Evolutionary conservation across 2,113 vertebrate species (phyloP).

Genomic region (Ailurus styani): DNA sequence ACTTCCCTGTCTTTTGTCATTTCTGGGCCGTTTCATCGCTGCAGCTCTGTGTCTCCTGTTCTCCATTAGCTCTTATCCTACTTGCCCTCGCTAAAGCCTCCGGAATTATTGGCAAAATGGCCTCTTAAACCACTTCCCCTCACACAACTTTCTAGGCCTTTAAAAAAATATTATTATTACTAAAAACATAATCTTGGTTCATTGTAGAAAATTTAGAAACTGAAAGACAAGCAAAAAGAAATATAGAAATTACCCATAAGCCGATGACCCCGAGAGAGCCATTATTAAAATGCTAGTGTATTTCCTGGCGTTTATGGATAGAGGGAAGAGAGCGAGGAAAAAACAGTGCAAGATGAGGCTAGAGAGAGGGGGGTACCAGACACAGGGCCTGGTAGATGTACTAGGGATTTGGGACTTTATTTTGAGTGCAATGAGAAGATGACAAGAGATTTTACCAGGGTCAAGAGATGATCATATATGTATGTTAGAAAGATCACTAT

Average conservation of each 20-base stretch:
- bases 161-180: neutral
- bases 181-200: neutral
- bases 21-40: neutral
- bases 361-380: too few relatives aligned
- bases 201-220: slow-evolving; percentile 1
- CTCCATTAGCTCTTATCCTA: neutral
- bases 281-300: neutral
- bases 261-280: neutral
- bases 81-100: neutral
- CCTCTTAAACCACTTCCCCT: neutral
- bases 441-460: neutral
- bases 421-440: neutral
- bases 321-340: neutral
- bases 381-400: neutral
- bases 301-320: neutral
- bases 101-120: neutral
- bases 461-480: neutral
- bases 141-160: neutral
- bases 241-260: neutral
- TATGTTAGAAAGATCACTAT: neutral
- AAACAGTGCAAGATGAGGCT: neutral
- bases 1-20: neutral
- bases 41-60: neutral
- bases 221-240: neutral
- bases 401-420: neutral